A percentile compares a stretch with the other conserved stretches of the same genome.
These are phyloP conservation scores for Anthoscopus minutus DNA, from an alignment of 2,113 vertebrate species.

Conservation along the genomic window DNA sequence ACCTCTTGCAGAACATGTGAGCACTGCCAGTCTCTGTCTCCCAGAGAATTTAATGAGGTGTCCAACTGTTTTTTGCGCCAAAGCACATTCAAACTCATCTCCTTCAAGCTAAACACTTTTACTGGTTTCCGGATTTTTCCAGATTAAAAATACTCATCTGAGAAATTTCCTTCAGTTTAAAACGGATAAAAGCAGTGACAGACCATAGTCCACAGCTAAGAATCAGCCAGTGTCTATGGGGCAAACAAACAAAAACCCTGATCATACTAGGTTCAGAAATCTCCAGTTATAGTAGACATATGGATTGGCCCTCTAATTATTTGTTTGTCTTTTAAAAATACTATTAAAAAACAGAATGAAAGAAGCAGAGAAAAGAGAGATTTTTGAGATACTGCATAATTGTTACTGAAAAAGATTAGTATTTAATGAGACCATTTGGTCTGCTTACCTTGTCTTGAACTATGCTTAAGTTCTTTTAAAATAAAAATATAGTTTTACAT, in stretches of 20 bases:
- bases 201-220: not conserved
- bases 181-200: not conserved
- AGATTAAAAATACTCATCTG: not conserved
- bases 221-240: not conserved
- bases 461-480: not conserved
- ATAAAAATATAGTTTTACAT: not conserved
- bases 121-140: not conserved
- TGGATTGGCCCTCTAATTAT: not conserved
- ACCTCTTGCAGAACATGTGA: not conserved
- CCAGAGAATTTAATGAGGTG: not conserved
- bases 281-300: not conserved
- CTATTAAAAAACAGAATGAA: not conserved
- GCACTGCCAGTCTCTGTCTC: not conserved
- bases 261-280: not conserved
- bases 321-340: fast-evolving
- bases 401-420: not conserved
- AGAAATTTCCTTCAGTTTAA: not conserved
- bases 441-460: not conserved
- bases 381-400: not conserved
- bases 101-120: not conserved
- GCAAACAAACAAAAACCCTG: not conserved
- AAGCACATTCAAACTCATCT: not conserved
- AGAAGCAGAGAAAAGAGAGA: not conserved
- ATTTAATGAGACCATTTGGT: not conserved
- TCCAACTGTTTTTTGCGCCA: not conserved